Percentiles rank a stretch among this genome's conserved stretches.
These are phyloP conservation scores for Drosophila limbata DNA, from an alignment of 2,888 invertebrate genomes.

Conservation along the genomic window DNA sequence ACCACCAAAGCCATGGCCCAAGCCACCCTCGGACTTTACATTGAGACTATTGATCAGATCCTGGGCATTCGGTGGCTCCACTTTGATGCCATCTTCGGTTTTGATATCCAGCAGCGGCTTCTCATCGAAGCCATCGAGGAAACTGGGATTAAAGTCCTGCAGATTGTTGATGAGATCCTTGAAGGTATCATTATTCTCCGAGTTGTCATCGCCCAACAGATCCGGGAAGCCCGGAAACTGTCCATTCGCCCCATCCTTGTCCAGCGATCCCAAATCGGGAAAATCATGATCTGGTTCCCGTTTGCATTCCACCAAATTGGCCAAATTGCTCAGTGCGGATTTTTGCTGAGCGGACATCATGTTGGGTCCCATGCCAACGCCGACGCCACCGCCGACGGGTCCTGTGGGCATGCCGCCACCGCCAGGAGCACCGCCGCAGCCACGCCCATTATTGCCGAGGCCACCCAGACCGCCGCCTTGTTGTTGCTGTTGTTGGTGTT, in stretches of 20 bases:
- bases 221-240: constrained; percentile 92
- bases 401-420: constrained; percentile 59
- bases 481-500: constrained; percentile 77
- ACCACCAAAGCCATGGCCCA: constrained; percentile 83
- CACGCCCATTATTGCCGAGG: constrained; percentile 78
- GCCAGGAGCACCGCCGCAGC: constrained; percentile 73
- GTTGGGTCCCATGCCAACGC: constrained; percentile 59
- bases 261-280: constrained; percentile 93
- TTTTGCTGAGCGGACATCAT: constrained; percentile 79
- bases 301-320: constrained; percentile 92
- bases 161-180: constrained; percentile 95
- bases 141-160: constrained; percentile 92
- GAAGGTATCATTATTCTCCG: constrained; percentile 92
- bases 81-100: constrained; percentile 85
- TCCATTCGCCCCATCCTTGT: constrained; percentile 91
- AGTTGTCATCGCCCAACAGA: constrained; percentile 93
- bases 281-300: constrained; percentile 94
- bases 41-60: constrained; percentile 85
- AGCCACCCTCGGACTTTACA: constrained; percentile 83
- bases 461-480: constrained; percentile 78
- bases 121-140: constrained; percentile 92
- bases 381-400: constrained; percentile 80
- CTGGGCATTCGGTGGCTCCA: constrained; percentile 84
- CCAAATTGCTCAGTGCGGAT: constrained; percentile 86
- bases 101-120: constrained; percentile 85